These are phyloP conservation scores for Calvadosia cruxmelitensis DNA, from an alignment of 30 jellyfish, hydroid and myxozoan genomes.

Conservation along the genomic window DNA sequence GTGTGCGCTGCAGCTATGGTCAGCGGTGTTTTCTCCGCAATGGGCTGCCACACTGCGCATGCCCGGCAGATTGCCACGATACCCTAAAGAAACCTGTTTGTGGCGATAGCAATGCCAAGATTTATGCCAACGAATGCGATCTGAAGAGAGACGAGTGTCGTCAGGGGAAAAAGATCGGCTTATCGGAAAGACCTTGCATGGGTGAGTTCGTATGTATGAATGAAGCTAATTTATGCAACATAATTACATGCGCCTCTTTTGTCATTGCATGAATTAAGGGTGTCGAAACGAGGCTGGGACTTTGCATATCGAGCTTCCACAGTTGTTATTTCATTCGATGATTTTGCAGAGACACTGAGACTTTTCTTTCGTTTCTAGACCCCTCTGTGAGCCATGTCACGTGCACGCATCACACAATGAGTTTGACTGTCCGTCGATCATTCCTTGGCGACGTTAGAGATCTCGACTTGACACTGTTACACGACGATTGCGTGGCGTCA, in stretches of 20 bases:
- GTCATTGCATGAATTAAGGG: too few relatives aligned
- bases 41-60: constrained; percentile 44
- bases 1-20: constrained; percentile 48
- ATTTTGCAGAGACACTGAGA: too few relatives aligned
- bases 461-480: constrained; percentile 31
- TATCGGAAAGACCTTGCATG: constrained; percentile 38
- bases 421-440: constrained; percentile 19
- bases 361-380: constrained; percentile 22
- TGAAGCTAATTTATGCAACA: too few relatives aligned
- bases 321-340: too few relatives aligned
- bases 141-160: constrained; percentile 63
- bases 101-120: constrained; percentile 50
- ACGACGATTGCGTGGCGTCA: constrained; percentile 47
- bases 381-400: constrained; percentile 30
- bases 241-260: too few relatives aligned
- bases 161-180: constrained; percentile 46
- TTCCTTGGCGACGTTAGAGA: constrained; percentile 29
- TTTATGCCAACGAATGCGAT: constrained; percentile 61
- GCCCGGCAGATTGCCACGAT: constrained; percentile 42
- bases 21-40: constrained; percentile 33
- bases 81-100: constrained; percentile 51
- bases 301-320: too few relatives aligned
- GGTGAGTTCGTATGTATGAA: constrained; percentile 26
- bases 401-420: constrained; percentile 35
- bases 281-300: too few relatives aligned